These are phyloP conservation scores for Corythoichthys intestinalis DNA, from an alignment of 2,113 vertebrate species.

Conservation along the genomic window DNA sequence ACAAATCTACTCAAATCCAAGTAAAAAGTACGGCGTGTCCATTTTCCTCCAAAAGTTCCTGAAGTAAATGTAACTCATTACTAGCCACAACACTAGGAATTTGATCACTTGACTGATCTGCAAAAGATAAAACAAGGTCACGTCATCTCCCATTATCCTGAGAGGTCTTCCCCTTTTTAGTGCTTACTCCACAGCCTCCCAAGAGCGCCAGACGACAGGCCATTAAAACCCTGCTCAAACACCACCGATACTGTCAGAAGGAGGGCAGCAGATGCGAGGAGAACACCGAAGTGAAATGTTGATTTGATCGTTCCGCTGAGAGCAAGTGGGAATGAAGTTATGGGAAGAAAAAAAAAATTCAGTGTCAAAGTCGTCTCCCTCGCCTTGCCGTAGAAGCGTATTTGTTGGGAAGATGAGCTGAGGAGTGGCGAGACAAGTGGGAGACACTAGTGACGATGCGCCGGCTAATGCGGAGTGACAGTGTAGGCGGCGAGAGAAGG, in stretches of 20 bases:
- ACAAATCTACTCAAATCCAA: too few relatives aligned
- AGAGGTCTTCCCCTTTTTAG: conserved; percentile 71
- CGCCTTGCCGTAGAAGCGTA: conserved; percentile 52
- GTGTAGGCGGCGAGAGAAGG: conserved; percentile 71
- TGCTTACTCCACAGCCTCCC: conserved; percentile 85
- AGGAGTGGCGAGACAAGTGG: conserved; percentile 15
- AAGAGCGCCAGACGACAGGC: conserved; percentile 80
- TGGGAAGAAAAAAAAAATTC: background rate
- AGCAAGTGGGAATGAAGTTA: conserved; percentile 4
- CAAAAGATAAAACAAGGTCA: conserved; percentile 78
- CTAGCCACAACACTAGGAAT: background rate
- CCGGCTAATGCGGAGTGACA: conserved; percentile 74
- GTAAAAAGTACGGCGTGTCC: too few relatives aligned
- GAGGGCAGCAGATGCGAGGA: conserved; percentile 55
- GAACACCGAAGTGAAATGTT: conserved; percentile 39
- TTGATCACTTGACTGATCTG: background rate
- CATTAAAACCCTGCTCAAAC: conserved; percentile 96
- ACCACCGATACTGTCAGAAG: conserved; percentile 83
- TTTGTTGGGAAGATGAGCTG: conserved; percentile 63
- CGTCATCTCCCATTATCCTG: conserved; percentile 73
- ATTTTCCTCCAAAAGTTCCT: too few relatives aligned
- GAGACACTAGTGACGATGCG: conserved; percentile 51
- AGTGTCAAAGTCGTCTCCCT: conserved; percentile 2
- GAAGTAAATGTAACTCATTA: too few relatives aligned
- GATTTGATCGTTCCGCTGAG: background rate